Conservation (phyloP, 2,113 vertebrate species). For the Nycticebus coucang region DNA sequence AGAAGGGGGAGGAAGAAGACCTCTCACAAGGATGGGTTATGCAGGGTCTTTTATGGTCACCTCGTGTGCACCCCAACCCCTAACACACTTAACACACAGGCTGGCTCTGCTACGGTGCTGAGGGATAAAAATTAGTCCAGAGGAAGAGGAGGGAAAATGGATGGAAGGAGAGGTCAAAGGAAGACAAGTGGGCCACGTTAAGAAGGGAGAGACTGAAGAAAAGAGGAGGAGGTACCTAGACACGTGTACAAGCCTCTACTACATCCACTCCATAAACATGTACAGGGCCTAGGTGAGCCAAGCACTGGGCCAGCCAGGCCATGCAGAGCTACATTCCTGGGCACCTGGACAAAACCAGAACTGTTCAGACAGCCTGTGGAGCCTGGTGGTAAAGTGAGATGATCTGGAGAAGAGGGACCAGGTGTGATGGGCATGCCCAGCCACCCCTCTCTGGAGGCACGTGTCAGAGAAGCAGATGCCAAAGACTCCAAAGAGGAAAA, state of each 20-base stretch:
- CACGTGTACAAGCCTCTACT: background rate
- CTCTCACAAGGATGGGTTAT: background rate
- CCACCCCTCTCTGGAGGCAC: background rate
- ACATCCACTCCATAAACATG: background rate
- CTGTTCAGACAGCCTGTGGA: background rate
- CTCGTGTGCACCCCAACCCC: background rate
- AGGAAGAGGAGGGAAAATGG: background rate
- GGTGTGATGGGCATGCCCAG: background rate
- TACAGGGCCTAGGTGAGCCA: background rate
- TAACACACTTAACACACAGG: background rate
- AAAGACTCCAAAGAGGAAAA: background rate
- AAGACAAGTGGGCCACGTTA: background rate
- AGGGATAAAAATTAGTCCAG: background rate
- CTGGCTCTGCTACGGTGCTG: background rate
- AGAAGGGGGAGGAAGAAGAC: background rate
- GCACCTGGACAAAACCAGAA: background rate
- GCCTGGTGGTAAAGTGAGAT: background rate
- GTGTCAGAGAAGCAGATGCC: background rate
- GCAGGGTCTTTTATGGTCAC: background rate
- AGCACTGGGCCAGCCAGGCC: background rate
- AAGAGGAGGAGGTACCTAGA: background rate
- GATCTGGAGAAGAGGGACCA: background rate
- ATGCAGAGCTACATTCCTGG: background rate
- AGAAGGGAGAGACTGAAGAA: background rate
- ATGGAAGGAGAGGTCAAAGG: background rate